Evolutionary conservation across 2,797 vertebrate genomes (phyloP).

Genomic region (Toxotes lorentzi): DNA sequence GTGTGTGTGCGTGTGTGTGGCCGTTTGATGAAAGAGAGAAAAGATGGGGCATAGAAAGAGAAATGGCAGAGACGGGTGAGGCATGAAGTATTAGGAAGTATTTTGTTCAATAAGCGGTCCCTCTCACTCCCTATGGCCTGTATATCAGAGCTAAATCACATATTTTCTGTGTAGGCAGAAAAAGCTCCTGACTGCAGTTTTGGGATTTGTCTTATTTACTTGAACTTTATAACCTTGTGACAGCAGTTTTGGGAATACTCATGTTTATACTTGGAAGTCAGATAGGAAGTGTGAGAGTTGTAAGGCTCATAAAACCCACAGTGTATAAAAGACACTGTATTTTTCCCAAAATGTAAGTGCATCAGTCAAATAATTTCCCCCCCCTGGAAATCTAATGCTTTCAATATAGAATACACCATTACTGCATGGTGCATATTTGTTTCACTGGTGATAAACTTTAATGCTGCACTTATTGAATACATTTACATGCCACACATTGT

Average conservation of each 20-base stretch:
- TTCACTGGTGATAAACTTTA: constrained; percentile 1
- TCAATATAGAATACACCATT: constrained; percentile 7
- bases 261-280: constrained; percentile 54
- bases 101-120: constrained; percentile 57
- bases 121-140: constrained; percentile 36
- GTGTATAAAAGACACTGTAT: constrained; percentile 41
- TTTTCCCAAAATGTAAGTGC: constrained; percentile 24
- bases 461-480: background rate
- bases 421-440: background rate
- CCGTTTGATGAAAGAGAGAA: constrained; percentile 51
- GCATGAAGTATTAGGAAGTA: constrained; percentile 50
- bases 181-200: constrained; percentile 55
- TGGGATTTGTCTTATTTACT: constrained; percentile 69
- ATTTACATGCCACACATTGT: background rate
- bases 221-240: constrained; percentile 65
- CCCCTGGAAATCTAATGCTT: background rate
- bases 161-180: constrained; percentile 53
- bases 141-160: constrained; percentile 61
- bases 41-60: constrained; percentile 44
- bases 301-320: constrained; percentile 51
- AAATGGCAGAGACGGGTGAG: constrained; percentile 45
- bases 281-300: constrained; percentile 27
- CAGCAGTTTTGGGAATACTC: constrained; percentile 60
- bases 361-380: constrained; percentile 28
- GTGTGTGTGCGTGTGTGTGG: constrained; percentile 18